Evolutionary conservation across 2,113 vertebrate genomes (phyloP).

Genomic region (Trogon surrucura): DNA sequence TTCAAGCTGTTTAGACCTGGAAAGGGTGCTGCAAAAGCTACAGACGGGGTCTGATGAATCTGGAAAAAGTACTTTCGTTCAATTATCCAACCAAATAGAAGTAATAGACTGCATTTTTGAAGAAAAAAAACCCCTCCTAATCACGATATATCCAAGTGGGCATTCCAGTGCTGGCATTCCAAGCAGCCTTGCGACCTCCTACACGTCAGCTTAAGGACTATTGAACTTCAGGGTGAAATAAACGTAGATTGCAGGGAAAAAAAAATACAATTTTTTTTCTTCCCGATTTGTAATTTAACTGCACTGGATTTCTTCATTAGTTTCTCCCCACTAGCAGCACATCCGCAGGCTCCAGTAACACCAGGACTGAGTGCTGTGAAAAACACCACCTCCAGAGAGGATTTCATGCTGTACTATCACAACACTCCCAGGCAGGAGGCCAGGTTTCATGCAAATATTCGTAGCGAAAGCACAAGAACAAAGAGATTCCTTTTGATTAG

Average conservation of each 20-base stretch:
- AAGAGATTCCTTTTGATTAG: neutral
- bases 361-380: neutral
- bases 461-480: neutral
- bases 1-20: neutral
- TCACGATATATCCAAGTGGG: fast-evolving
- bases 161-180: neutral
- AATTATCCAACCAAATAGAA: neutral
- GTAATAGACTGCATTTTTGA: neutral
- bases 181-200: neutral
- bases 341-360: neutral
- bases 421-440: neutral
- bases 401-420: neutral
- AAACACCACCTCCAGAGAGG: neutral
- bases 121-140: neutral
- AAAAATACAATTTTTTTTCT: neutral
- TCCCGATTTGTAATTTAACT: neutral
- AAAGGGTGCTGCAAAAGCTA: neutral
- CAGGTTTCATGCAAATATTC: neutral
- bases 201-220: neutral
- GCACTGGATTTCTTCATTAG: neutral
- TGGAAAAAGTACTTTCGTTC: neutral
- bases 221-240: neutral
- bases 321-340: neutral
- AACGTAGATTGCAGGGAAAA: neutral
- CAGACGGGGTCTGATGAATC: neutral